Base-by-base conservation (phyloP, 2,797 vertebrate species). In the Chanos chanos region DNA sequence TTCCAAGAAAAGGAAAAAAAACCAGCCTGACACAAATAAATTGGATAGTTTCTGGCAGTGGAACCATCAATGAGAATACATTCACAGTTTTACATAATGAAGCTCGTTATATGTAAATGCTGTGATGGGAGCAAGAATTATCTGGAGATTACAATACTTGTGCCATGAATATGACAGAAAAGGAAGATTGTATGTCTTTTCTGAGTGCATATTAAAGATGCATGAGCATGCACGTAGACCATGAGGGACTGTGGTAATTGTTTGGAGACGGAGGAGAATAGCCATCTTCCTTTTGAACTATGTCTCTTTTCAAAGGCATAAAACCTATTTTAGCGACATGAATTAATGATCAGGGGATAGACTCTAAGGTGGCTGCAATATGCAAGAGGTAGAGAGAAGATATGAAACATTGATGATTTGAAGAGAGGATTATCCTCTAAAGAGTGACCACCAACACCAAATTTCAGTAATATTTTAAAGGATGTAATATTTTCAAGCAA, bases 331-430 rank as follows among this genome's bases (percentile, higher is more conserved):
- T 28, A 16, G 30, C 47, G 16, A 51, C 49, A 41, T 68, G 61
- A 64, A 65, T 71, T 58, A 52, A 48, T 68, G 30, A 75, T 69
- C 50, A 61, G 31, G 19, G 33, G 28, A 30, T 55, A 49, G 56
- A 36, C 44, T 33, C 50, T 12, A 36, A 39, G 59, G 62, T 54
- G 43, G 37, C 41, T 15, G 25, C 58, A 24, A 50, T 52, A 50
- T 47, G 30, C 39, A 39, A n/a, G 25, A 48, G 39, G 34, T n/a
- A 21, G 39, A n/a, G 41, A 57, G 47, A 27, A 60, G 31, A 34
- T 37, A 47, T 51, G 57, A 66, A 39, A 69, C 53, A 40, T 33
- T 52, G 58, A 70, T 70, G 19, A 33, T 55, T 63, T 50, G 2
- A 51, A 41, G 19, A 39, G 40, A 53, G 47, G 41, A 66, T 47